phyloP scores from a whole-genome alignment of 1,140 invertebrate species.

The Camponotus pennsylvanicus region DNA sequence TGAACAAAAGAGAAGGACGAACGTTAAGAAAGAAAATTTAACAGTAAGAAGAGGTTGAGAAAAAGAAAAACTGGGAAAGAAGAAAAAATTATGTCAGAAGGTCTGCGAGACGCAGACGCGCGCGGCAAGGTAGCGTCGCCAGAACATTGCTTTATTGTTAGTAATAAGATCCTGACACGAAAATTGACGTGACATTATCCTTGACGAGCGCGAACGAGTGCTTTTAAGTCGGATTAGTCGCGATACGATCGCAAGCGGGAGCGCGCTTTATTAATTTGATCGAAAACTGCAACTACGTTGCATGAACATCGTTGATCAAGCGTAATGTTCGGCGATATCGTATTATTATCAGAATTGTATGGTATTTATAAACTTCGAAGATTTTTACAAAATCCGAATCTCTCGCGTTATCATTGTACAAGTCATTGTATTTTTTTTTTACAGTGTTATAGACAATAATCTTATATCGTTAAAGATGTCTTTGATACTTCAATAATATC shows the following conservation, averaged over 20 bases:
- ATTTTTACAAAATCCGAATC: background rate
- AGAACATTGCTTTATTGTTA: conserved; percentile 4
- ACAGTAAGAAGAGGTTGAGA: conserved; percentile 15
- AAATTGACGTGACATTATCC: background rate
- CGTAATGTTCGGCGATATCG: background rate
- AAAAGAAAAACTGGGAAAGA: background rate
- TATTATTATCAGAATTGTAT: background rate
- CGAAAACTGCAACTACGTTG: conserved; percentile 44
- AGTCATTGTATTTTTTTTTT: background rate
- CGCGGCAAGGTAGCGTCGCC: background rate
- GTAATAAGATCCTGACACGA: background rate
- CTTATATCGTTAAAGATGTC: background rate
- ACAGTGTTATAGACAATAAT: background rate
- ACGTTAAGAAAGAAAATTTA: conserved; percentile 74
- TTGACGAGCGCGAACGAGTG: conserved; percentile 25
- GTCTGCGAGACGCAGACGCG: background rate
- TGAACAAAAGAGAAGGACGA: conserved; percentile 75
- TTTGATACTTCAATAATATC: background rate
- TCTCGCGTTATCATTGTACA: background rate
- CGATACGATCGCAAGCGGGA: conserved; percentile 10
- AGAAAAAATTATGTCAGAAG: conserved; percentile 21
- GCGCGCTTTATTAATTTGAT: conserved; percentile 35
- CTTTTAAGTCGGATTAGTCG: conserved; percentile 37
- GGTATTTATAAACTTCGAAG: background rate
- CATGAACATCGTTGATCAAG: background rate